phyloP scores from a whole-genome alignment of 2,888 invertebrate species.

The Rapana venosa region DNA sequence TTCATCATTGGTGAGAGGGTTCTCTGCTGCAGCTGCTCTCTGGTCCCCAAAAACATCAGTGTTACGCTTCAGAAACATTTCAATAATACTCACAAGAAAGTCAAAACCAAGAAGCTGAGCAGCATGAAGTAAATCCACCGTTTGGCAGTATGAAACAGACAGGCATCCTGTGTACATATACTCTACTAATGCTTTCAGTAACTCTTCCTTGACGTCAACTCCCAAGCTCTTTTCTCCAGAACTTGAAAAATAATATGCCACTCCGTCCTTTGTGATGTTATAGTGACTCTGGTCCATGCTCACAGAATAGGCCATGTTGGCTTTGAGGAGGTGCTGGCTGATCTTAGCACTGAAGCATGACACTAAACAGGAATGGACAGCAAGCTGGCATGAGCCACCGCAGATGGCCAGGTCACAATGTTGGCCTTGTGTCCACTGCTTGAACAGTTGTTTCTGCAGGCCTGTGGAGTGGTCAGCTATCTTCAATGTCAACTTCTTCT shows the following conservation, averaged over 20 bases:
- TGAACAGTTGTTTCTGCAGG: constrained; percentile 12
- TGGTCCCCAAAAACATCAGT: neutral
- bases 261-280: neutral
- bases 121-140: neutral
- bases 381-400: neutral
- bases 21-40: neutral
- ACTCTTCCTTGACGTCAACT: neutral
- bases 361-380: constrained; percentile 26
- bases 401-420: constrained; percentile 26
- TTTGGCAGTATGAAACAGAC: neutral
- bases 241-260: neutral
- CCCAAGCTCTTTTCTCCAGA: neutral
- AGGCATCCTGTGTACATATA: constrained; percentile 23
- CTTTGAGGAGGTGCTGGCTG: neutral
- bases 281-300: neutral
- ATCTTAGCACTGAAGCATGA: constrained; percentile 25
- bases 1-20: neutral
- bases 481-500: neutral
- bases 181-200: neutral
- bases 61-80: constrained; percentile 3
- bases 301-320: neutral
- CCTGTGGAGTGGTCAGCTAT: neutral
- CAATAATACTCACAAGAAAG: neutral
- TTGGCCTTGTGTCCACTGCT: constrained; percentile 1
- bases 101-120: constrained; percentile 1